These are phyloP conservation scores for Sarcophaga subvicina DNA, from an alignment of 2,888 invertebrate species.

Conservation along the genomic window DNA sequence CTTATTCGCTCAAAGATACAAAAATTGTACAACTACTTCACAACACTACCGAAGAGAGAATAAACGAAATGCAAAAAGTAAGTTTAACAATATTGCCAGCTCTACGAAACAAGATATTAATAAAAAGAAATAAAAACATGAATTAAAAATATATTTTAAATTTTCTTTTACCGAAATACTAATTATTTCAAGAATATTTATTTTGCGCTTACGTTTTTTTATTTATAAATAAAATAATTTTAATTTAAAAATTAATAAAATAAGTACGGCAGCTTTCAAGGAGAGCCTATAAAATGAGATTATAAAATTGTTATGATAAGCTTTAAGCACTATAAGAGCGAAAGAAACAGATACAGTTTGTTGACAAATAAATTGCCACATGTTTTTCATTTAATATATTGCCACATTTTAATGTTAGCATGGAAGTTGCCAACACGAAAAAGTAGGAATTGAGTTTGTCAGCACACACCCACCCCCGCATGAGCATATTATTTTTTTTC, in stretches of 20 bases:
- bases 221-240: not conserved
- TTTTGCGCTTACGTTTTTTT: too few species aligned
- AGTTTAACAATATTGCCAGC: slow-evolving; percentile 28
- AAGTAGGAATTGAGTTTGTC: too few species aligned
- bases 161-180: not conserved
- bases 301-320: too few species aligned
- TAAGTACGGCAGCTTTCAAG: slow-evolving; percentile 1
- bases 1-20: slow-evolving; percentile 1
- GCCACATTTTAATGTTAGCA: not conserved
- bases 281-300: not conserved
- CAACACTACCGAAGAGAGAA: slow-evolving; percentile 61
- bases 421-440: too few species aligned
- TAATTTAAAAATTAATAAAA: not conserved
- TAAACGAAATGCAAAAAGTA: slow-evolving; percentile 41
- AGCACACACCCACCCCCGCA: too few species aligned
- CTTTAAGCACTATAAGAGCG: not conserved
- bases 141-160: not conserved
- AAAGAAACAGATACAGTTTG: not conserved
- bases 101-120: not conserved
- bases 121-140: not conserved
- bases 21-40: slow-evolving; percentile 56
- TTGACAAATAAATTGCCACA: slow-evolving; percentile 27
- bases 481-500: too few species aligned
- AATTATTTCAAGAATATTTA: too few species aligned
- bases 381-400: slow-evolving; percentile 7